Percentiles rank a stretch among this genome's conserved stretches.
Conservation (phyloP, 2,113 vertebrate species). For the Pelecanus crispus region DNA sequence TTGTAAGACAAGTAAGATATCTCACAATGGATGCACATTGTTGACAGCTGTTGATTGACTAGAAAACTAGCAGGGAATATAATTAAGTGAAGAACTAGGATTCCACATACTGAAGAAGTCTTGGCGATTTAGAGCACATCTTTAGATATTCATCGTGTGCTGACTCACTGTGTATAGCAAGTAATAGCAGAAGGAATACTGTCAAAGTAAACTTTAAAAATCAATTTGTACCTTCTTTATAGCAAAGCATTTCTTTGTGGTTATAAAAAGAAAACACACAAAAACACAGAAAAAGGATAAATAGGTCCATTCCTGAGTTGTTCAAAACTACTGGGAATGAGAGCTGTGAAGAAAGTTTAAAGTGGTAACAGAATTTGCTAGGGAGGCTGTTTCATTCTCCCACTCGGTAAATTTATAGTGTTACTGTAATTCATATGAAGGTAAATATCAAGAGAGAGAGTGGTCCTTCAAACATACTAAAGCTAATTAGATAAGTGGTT, state of each 20-base stretch:
- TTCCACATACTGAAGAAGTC: not conserved
- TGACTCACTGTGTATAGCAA: not conserved
- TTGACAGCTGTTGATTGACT: not conserved
- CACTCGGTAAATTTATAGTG: not conserved
- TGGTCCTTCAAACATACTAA: not conserved
- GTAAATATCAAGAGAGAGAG: not conserved
- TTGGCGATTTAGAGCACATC: not conserved
- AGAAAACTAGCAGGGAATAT: not conserved
- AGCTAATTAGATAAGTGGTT: not conserved
- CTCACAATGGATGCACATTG: not conserved
- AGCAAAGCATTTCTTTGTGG: not conserved
- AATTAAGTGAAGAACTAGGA: not conserved
- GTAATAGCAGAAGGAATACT: not conserved
- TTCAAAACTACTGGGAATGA: not conserved
- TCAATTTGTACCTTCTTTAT: not conserved
- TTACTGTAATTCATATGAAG: not conserved
- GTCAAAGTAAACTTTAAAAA: slow-evolving; percentile 25
- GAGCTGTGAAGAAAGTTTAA: not conserved
- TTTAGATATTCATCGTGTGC: not conserved
- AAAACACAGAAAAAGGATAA: not conserved
- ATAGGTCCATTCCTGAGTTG: not conserved
- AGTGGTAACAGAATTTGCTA: not conserved
- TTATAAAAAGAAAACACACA: not conserved
- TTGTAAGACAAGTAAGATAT: not conserved
- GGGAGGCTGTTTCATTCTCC: not conserved